Evolutionary conservation across 1,140 invertebrate species (phyloP), one percentile per base, ranked within the genome.

Genomic region (Aphaenogaster rudis): DNA sequence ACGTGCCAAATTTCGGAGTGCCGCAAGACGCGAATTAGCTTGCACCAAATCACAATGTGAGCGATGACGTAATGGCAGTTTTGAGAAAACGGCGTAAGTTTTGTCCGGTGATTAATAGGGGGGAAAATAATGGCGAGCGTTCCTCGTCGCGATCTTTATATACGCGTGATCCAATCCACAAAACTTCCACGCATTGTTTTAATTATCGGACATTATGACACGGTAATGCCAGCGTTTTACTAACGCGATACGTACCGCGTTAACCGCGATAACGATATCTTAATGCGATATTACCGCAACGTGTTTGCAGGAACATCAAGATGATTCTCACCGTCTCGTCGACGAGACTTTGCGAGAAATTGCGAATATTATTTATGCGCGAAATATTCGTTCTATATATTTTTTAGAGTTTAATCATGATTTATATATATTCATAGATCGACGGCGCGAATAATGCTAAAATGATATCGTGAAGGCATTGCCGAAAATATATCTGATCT

Each of bases 261-360:
- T 39, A 61, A 61, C 17, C 15, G 17, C 33, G 80, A 82, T 82
- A 82, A 61, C 69, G 54, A 48, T 82, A 82, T 82, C 80, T 69
- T 61, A 61, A 84, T 74, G 48, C 33, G 67, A 74, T 28, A 76
- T 50, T 61, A 50, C 28, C 42, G 54, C 17, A 36, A 42, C 52
- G 54, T 74, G 50, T 74, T 84, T 48, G 42, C 28, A 42, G n/a
- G 17, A 48, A 61, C 28, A 28, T 84, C 54, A 76, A 28, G 28
- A 74, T 82, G 80, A 84, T 84, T 57, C 39, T 36, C 80, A 21
- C 28, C 21, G 11, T 61, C 28, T 28, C 52, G 11, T 82, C 42
- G 28, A 7, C 15, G 48, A 57, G 39, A 39, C 3, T 50, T 54
- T 39, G 21, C 21, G n/a, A 57, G 21, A 61, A 39, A 82, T 28